Conservation (phyloP, 2,797 vertebrate species). For the Gymnopithys bicolor region DNA sequence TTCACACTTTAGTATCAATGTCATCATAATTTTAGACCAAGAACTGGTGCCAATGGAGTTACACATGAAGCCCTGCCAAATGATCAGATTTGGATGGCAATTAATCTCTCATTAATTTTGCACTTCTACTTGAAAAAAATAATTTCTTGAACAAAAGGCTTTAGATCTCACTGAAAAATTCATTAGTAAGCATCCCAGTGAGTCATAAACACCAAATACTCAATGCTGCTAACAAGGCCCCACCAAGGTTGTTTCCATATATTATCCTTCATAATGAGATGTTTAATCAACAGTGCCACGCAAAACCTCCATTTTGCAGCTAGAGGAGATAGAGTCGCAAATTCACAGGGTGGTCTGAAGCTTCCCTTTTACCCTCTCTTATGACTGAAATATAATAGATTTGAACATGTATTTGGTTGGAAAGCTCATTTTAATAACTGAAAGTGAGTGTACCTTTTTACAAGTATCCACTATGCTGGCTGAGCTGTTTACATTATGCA, state of each 20-base stretch:
- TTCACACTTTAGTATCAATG: constrained; percentile 7
- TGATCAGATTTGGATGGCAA: neutral
- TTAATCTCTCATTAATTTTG: constrained; percentile 2
- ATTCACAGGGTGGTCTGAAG: neutral
- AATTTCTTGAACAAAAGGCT: neutral
- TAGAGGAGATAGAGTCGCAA: neutral
- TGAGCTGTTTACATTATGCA: neutral
- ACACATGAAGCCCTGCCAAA: neutral
- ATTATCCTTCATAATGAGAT: neutral
- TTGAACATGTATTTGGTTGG: neutral
- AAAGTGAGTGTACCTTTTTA: neutral
- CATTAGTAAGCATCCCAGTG: neutral
- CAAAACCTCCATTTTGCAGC: neutral
- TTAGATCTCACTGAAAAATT: neutral
- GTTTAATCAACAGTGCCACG: neutral
- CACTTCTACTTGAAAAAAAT: neutral
- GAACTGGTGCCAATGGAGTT: neutral
- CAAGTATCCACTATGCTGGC: neutral
- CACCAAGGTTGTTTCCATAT: neutral
- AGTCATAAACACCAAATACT: constrained; percentile 15
- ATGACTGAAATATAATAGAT: neutral
- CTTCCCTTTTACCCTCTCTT: neutral
- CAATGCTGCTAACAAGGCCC: neutral
- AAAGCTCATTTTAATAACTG: neutral
- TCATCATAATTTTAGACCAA: neutral